These are phyloP conservation scores for Cephus cinctus DNA, from an alignment of 1,140 invertebrate genomes.

Conservation along the genomic window DNA sequence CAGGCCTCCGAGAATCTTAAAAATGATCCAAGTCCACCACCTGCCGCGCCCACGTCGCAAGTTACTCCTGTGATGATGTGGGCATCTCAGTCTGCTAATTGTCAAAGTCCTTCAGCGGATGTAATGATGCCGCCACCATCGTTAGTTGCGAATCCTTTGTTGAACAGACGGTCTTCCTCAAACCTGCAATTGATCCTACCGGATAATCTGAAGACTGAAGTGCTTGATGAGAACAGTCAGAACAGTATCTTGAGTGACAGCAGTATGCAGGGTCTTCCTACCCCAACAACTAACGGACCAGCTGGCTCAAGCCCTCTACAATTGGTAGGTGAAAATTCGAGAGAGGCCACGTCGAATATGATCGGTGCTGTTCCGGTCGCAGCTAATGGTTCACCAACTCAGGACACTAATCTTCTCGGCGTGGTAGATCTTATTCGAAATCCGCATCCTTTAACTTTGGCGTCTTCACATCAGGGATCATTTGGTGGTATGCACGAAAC, in stretches of 20 bases:
- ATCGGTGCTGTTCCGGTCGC: slow-evolving; percentile 31
- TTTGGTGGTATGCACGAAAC: slow-evolving; percentile 45
- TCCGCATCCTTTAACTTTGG: slow-evolving; percentile 39
- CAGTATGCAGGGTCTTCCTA: slow-evolving; percentile 47
- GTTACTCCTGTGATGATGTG: slow-evolving; percentile 47
- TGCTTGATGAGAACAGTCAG: slow-evolving; percentile 69
- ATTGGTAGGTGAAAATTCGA: slow-evolving; percentile 42
- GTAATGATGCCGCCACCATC: slow-evolving; percentile 53
- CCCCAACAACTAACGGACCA: slow-evolving; percentile 25
- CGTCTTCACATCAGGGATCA: slow-evolving; percentile 34
- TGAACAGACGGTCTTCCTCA: slow-evolving; percentile 42
- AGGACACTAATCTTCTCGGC: slow-evolving; percentile 42
- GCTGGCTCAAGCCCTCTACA: slow-evolving; percentile 39
- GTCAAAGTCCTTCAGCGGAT: slow-evolving; percentile 31
- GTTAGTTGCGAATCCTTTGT: slow-evolving; percentile 39
- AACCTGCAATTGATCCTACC: slow-evolving; percentile 51
- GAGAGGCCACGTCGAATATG: slow-evolving; percentile 32
- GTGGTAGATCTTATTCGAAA: slow-evolving; percentile 49
- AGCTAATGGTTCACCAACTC: slow-evolving; percentile 32
- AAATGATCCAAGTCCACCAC: slow-evolving; percentile 45
- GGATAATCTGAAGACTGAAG: slow-evolving; percentile 67
- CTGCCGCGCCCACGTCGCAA: slow-evolving; percentile 25
- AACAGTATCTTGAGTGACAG: slow-evolving; percentile 59
- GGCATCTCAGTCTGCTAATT: slow-evolving; percentile 33
- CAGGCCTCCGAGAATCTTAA: slow-evolving; percentile 35